A percentile compares a stretch with the other conserved stretches of the same genome.
Conservation (phyloP, 2,797 vertebrate species). For the Lacerta bilineata region DNA sequence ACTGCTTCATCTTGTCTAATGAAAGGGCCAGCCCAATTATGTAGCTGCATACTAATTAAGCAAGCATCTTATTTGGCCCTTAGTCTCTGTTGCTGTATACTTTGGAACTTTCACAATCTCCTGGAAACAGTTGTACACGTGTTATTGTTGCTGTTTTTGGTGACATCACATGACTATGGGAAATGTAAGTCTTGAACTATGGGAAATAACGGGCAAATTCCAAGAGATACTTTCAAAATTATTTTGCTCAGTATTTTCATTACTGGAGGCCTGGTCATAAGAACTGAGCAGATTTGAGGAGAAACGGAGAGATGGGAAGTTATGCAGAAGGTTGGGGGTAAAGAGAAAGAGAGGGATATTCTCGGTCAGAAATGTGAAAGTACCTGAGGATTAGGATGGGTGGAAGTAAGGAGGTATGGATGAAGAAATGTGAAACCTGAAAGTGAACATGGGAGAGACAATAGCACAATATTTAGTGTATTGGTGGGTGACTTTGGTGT, state of each 20-base stretch:
- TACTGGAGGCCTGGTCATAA: constrained; percentile 58
- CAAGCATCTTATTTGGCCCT: too few species aligned
- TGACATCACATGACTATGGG: neutral
- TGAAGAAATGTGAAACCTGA: neutral
- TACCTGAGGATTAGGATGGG: neutral
- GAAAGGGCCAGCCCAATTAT: too few species aligned
- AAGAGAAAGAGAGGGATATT: neutral
- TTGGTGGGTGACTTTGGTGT: fast-evolving
- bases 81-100: neutral
- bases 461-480: neutral
- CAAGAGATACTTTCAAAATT: constrained; percentile 55
- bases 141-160: neutral
- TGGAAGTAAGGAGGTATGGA: neutral
- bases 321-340: neutral
- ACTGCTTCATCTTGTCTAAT: too few species aligned
- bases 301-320: neutral
- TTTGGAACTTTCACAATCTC: too few species aligned
- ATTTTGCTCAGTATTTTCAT: constrained; percentile 25
- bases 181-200: neutral
- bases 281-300: constrained; percentile 49
- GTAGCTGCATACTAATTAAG: too few species aligned
- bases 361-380: neutral
- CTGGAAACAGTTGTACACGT: neutral
- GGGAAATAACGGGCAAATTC: constrained; percentile 8
- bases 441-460: neutral